Evolutionary conservation across 2,888 invertebrate genomes (phyloP).

Genomic region (Scotopteryx bipunctaria): DNA sequence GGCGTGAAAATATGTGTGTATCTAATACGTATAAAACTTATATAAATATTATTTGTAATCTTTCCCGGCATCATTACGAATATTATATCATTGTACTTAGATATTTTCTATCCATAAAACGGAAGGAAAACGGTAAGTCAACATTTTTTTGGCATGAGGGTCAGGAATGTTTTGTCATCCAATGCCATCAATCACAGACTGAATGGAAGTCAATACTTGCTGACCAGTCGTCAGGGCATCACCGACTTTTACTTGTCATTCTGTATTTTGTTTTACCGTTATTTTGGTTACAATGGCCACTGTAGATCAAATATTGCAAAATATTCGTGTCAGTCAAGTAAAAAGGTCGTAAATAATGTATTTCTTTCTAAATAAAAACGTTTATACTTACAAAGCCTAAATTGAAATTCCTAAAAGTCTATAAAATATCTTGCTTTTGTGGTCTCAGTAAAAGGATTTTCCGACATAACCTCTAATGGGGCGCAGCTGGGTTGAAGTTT

Average conservation of each 20-base stretch:
- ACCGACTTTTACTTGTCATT: neutral
- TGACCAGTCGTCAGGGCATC: slow-evolving; percentile 25
- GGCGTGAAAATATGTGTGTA: too few relatives aligned
- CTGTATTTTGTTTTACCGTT: slow-evolving; percentile 2
- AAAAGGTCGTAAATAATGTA: too few relatives aligned
- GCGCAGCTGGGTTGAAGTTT: neutral
- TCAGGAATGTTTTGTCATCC: slow-evolving; percentile 34
- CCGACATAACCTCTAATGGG: neutral
- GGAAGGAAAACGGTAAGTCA: slow-evolving; percentile 19
- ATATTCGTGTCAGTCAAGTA: too few relatives aligned
- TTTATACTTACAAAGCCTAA: neutral
- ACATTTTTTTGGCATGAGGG: slow-evolving; percentile 22
- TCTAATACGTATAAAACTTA: too few relatives aligned
- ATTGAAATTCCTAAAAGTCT: neutral
- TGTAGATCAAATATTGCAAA: too few relatives aligned
- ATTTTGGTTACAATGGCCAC: too few relatives aligned
- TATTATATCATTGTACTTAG: too few relatives aligned
- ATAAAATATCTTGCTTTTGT: neutral
- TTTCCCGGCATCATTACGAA: too few relatives aligned
- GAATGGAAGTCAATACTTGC: slow-evolving; percentile 33
- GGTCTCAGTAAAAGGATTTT: neutral
- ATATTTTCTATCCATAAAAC: slow-evolving; percentile 8
- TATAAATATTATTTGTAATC: too few relatives aligned
- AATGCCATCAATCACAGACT: slow-evolving; percentile 32
- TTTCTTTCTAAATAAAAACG: too few relatives aligned